Evolutionary conservation across 2,797 vertebrate species (phyloP).

Genomic region (Helarctos malayanus): DNA sequence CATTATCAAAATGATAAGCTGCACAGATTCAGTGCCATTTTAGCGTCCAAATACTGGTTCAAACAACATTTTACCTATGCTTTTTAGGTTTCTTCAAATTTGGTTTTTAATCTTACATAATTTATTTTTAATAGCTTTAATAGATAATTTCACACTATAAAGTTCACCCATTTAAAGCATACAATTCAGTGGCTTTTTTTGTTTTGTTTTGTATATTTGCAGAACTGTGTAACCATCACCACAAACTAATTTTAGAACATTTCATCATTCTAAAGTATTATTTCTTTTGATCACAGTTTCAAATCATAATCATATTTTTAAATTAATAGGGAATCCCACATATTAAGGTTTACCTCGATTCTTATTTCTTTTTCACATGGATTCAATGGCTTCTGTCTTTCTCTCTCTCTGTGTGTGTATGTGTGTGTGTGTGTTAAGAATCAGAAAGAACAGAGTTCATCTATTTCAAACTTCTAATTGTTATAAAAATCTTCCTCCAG

Average conservation of each 20-base stretch:
- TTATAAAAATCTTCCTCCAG: background rate
- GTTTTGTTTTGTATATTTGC: background rate
- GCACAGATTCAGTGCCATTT: background rate
- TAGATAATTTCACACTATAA: background rate
- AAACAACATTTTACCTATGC: background rate
- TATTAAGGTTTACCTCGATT: background rate
- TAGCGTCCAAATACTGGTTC: constrained; percentile 21
- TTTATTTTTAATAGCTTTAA: background rate
- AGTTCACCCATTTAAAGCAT: constrained; percentile 4
- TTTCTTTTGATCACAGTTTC: background rate
- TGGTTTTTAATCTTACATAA: background rate
- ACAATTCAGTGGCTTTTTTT: background rate
- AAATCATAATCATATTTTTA: constrained; percentile 17
- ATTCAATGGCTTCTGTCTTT: background rate
- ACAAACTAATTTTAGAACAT: background rate
- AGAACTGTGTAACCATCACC: background rate
- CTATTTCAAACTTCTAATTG: background rate
- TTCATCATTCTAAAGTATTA: background rate
- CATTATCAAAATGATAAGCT: constrained; percentile 49
- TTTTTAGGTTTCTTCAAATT: constrained; percentile 32
- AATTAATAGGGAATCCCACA: background rate
- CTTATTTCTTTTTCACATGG: background rate
- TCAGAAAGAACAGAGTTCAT: background rate
- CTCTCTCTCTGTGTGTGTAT: background rate
- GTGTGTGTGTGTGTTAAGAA: background rate